phyloP scores from a whole-genome alignment of 2,113 vertebrate genomes.

The Pycnonotus jocosus region DNA sequence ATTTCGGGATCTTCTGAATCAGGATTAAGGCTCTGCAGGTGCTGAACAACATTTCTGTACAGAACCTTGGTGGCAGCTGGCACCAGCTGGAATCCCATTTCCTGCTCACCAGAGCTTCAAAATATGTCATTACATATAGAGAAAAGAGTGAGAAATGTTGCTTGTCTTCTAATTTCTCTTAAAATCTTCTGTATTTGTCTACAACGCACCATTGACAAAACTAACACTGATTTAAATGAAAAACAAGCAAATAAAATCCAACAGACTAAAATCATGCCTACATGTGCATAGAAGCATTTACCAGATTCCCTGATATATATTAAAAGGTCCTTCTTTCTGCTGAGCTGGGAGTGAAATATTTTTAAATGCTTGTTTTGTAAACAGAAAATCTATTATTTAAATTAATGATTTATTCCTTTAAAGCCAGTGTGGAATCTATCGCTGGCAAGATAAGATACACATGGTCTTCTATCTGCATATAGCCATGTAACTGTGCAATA shows the following conservation, averaged over 20 bases:
- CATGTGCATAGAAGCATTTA: not conserved
- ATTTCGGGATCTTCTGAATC: not conserved
- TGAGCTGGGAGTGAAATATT: slow-evolving; percentile 17
- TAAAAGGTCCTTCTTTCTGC: not conserved
- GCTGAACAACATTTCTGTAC: not conserved
- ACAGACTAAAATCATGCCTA: not conserved
- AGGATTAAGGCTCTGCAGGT: slow-evolving; percentile 39
- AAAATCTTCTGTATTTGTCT: slow-evolving; percentile 7
- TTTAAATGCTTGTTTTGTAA: slow-evolving; percentile 31
- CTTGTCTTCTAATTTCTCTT: slow-evolving; percentile 26
- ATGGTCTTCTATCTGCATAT: slow-evolving; percentile 70
- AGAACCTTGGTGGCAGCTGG: slow-evolving; percentile 42
- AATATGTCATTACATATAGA: slow-evolving; percentile 42
- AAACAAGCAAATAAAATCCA: not conserved
- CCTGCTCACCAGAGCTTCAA: slow-evolving; percentile 60
- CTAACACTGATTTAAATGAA: slow-evolving; percentile 21
- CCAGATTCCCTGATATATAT: not conserved
- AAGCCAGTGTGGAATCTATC: slow-evolving; percentile 58
- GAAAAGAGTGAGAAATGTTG: slow-evolving; percentile 17
- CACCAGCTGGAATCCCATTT: slow-evolving; percentile 66
- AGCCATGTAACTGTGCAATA: slow-evolving; percentile 24
- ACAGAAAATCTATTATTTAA: slow-evolving; percentile 61
- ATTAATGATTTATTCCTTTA: slow-evolving; percentile 72
- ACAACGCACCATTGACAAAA: not conserved
- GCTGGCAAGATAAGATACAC: slow-evolving; percentile 43